Evolutionary conservation across 2,888 invertebrate species (phyloP), one percentile per base, ranked within the genome.

Genomic region (Trisateles emortualis): DNA sequence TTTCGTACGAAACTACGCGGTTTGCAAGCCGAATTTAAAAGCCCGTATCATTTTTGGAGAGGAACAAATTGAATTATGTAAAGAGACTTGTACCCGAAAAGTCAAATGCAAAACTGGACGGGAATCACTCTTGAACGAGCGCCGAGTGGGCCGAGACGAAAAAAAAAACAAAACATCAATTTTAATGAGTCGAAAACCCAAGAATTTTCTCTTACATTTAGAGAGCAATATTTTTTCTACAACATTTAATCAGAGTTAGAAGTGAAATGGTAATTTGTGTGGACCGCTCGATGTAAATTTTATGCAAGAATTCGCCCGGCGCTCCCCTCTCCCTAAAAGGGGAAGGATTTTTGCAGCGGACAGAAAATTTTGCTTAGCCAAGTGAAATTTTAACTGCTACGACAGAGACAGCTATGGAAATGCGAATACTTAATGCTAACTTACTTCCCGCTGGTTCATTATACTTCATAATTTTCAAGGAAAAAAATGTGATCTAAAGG

Each of bases 241-340:
- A 90, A 91, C 92, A 91, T 92, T 92, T 92, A 92, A 92, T 92
- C 92, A 92, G 90, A 90, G 90, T 88, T 90, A 91, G 90, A 90
- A 88, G 89, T 87, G 90, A 88, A 91, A 92, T 91, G 91, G 90
- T 91, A 91, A 92, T 92, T 92, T 92, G 91, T 92, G 90, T 92
- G 90, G 90, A 91, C 91, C 92, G 89, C 91, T 86, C 91, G 91
- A 92, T 92, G 92, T 91, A 90, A 90, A 91, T 91, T 92, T 92
- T 92, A 92, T 92, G 91, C 91, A 90, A 91, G 91, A 91, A 91
- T 91, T 89, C 87, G 85, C 86, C 81, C 85, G 84, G 73, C 74
- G 74, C 84, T 83, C 88, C 87, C 84, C 87, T 86, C 86, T 80
- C 84, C 83, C 87, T 85, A 84, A 88, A 89, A 85, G 87, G 89